phyloP scores from a whole-genome alignment of 2,888 invertebrate species.

The Polymixis lichenea region DNA sequence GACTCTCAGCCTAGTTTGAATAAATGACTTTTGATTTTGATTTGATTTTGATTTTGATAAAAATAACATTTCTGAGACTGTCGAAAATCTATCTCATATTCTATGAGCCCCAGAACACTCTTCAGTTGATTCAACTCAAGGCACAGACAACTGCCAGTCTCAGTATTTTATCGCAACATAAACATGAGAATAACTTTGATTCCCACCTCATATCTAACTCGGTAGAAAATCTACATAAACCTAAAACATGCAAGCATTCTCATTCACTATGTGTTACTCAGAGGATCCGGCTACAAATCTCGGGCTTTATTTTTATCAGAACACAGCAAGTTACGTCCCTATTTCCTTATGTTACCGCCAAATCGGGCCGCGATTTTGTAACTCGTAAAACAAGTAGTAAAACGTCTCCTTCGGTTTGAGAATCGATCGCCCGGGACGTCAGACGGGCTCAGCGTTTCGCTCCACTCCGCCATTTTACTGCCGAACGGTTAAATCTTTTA shows the following conservation, averaged over 20 bases:
- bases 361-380: conserved; percentile 78
- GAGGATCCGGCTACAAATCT: conserved; percentile 73
- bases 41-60: too few species aligned
- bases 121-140: conserved; percentile 8
- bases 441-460: conserved; percentile 69
- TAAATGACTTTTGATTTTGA: too few species aligned
- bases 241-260: conserved; percentile 67
- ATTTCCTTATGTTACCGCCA: conserved; percentile 71
- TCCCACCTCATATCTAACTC: conserved; percentile 52
- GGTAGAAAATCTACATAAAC: conserved; percentile 57
- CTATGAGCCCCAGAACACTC: conserved; percentile 6
- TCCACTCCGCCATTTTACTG: conserved; percentile 73
- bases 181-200: conserved; percentile 52
- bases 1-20: too few species aligned
- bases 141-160: conserved; percentile 7
- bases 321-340: conserved; percentile 64
- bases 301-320: conserved; percentile 80
- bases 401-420: conserved; percentile 79
- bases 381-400: conserved; percentile 83
- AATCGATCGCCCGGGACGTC: conserved; percentile 77
- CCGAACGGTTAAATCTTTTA: conserved; percentile 76
- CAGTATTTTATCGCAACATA: conserved; percentile 41
- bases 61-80: not conserved
- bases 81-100: conserved; percentile 7
- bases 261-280: conserved; percentile 66